These are phyloP conservation scores for Heterohyrax brucei DNA, from an alignment of 2,797 vertebrate species.

Conservation along the genomic window DNA sequence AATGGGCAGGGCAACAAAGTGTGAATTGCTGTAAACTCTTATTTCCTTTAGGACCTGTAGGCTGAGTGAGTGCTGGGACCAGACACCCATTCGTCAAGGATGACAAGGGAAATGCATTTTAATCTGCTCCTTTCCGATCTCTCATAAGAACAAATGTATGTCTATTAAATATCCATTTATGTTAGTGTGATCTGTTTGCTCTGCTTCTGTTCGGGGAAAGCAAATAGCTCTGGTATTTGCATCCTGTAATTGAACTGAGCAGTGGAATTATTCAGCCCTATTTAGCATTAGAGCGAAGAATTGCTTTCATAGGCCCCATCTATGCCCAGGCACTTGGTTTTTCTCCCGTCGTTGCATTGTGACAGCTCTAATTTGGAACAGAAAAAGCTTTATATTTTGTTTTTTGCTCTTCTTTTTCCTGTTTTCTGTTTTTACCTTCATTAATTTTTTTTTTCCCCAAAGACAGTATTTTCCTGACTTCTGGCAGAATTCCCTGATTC, in stretches of 20 bases:
- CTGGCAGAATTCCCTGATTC: conserved; percentile 79
- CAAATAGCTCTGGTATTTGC: not conserved
- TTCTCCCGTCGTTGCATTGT: not conserved
- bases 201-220: conserved; percentile 70
- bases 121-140: conserved; percentile 45
- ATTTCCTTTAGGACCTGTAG: conserved; percentile 65
- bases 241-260: conserved; percentile 22
- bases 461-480: conserved; percentile 86
- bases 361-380: not conserved
- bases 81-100: conserved; percentile 72
- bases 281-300: conserved; percentile 47
- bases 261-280: not conserved
- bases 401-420: conserved; percentile 51
- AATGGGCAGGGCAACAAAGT: conserved; percentile 15
- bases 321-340: not conserved
- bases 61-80: conserved; percentile 68
- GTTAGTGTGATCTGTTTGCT: not conserved
- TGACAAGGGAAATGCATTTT: conserved; percentile 67
- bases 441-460: conserved; percentile 81
- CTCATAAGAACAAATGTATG: not conserved
- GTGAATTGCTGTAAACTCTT: conserved; percentile 45
- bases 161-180: not conserved
- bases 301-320: not conserved
- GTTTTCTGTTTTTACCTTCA: conserved; percentile 83
- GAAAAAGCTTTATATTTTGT: not conserved